Evolutionary conservation across 2,888 invertebrate genomes (phyloP).

Genomic region (Torymus texanus): DNA sequence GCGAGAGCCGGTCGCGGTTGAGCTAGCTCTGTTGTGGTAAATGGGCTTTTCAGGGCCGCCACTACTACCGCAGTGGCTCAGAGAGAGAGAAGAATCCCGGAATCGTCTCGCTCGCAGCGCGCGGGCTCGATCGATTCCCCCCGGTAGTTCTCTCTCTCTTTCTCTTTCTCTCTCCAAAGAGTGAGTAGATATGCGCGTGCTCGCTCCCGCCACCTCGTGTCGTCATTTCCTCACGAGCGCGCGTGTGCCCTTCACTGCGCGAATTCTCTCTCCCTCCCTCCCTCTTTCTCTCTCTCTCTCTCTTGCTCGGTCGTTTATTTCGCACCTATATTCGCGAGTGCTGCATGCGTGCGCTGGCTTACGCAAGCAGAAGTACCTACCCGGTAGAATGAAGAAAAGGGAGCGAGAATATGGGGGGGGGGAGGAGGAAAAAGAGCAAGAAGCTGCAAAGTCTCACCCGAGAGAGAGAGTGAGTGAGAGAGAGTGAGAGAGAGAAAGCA

Average conservation of each 20-base stretch:
- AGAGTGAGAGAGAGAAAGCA: not conserved
- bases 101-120: conserved; percentile 13
- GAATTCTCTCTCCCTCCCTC: too few species aligned
- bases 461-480: too few species aligned
- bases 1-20: conserved; percentile 20
- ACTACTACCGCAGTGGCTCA: not conserved
- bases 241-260: not conserved
- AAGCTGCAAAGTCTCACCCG: conserved; percentile 7
- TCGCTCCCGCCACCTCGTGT: not conserved
- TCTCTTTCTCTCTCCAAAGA: conserved; percentile 2
- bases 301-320: too few species aligned
- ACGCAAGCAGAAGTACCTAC: too few species aligned
- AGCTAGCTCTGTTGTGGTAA: conserved; percentile 54
- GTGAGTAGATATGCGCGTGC: conserved; percentile 9
- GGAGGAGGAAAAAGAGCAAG: conserved; percentile 3
- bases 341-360: not conserved
- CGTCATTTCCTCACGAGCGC: not conserved
- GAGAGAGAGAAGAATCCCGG: conserved; percentile 25
- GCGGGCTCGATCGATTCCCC: not conserved
- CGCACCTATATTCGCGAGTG: not conserved
- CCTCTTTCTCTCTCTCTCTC: too few species aligned
- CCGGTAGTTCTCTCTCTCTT: conserved; percentile 4
- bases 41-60: conserved; percentile 66
- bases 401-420: not conserved
- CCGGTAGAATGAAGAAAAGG: not conserved